A percentile compares a stretch with the other conserved stretches of the same genome.
Evolutionary conservation across 2,797 vertebrate species (phyloP).

Genomic region (Arctocebus calabarensis): DNA sequence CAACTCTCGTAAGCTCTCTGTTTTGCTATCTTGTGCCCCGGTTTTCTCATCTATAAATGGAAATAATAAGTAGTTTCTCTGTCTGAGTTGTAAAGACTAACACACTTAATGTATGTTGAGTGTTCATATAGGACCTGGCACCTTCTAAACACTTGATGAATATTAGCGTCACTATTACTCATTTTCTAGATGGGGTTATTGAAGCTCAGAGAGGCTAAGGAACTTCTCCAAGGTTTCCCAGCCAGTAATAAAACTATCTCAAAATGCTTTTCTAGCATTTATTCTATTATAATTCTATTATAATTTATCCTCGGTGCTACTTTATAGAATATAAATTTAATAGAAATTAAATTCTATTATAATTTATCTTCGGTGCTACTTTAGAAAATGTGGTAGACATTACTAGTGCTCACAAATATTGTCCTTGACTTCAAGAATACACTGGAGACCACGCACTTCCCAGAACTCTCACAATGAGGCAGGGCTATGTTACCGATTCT

Average conservation of each 20-base stretch:
- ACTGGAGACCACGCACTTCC: not conserved
- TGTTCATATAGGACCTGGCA: not conserved
- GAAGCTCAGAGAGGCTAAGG: not conserved
- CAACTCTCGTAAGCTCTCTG: not conserved
- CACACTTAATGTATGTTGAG: not conserved
- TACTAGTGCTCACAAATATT: not conserved
- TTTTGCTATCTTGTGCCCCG: not conserved
- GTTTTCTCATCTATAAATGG: not conserved
- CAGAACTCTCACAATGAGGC: not conserved
- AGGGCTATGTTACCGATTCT: not conserved
- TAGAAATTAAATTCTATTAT: not conserved
- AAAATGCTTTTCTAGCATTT: not conserved
- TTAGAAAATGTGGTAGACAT: not conserved
- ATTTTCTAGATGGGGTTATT: constrained; percentile 12
- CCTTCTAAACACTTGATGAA: not conserved
- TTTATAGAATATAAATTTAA: too few species aligned
- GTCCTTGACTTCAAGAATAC: not conserved
- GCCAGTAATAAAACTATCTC: not conserved
- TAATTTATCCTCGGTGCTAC: not conserved
- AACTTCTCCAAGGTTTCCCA: constrained; percentile 4
- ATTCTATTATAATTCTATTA: not conserved
- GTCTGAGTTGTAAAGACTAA: not conserved
- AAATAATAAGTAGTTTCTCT: not conserved
- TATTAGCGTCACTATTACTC: not conserved
- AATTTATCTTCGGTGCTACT: not conserved